Evolutionary conservation across 2,888 invertebrate species (phyloP).

Genomic region (Augochlorella aurata): DNA sequence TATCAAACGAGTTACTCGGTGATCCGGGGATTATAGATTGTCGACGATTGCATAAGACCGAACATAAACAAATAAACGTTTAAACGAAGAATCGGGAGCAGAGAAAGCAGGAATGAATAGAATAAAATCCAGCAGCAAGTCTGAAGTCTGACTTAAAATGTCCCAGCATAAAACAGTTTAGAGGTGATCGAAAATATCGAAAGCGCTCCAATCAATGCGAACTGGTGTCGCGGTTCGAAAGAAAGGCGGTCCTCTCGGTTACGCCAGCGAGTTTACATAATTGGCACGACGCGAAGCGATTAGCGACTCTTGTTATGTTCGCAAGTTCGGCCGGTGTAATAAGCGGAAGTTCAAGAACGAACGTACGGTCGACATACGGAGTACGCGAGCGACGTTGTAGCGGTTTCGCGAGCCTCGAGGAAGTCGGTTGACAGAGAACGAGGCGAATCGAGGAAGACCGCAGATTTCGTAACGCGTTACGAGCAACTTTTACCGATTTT

Average conservation of each 20-base stretch:
- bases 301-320: constrained; percentile 25
- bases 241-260: not conserved
- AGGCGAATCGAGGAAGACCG: constrained; percentile 11
- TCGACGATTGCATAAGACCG: too few relatives aligned
- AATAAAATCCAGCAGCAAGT: too few relatives aligned
- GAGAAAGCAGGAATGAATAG: too few relatives aligned
- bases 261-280: constrained; percentile 20
- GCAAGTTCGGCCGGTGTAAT: constrained; percentile 34
- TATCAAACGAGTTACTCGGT: too few relatives aligned
- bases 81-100: too few relatives aligned
- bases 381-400: constrained; percentile 18
- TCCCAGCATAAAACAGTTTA: too few relatives aligned
- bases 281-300: not conserved
- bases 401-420: constrained; percentile 20
- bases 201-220: not conserved
- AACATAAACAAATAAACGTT: too few relatives aligned
- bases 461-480: constrained; percentile 35
- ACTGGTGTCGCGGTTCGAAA: not conserved
- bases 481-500: constrained; percentile 29
- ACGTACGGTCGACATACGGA: constrained; percentile 22
- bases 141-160: too few relatives aligned
- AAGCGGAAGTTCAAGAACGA: constrained; percentile 58
- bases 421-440: constrained; percentile 32
- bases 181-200: not conserved
- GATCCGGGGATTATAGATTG: too few relatives aligned